Percentiles rank a stretch among this genome's conserved stretches.
Conservation (phyloP, 2,888 invertebrate genomes). For the Pammene aurita region DNA sequence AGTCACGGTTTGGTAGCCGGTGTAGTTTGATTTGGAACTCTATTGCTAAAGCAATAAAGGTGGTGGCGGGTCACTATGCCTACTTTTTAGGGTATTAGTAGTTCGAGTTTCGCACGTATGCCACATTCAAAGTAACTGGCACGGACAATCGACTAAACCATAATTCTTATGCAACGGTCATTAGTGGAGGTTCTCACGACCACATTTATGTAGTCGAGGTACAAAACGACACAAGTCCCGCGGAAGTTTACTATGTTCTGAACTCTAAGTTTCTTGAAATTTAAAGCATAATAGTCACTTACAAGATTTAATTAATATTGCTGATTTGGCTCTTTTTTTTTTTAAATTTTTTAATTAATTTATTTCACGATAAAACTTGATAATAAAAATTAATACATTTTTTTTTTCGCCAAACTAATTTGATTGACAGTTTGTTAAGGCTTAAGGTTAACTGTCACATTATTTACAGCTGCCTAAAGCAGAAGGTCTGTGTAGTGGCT, state of each 20-base stretch:
- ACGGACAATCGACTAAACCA: conserved; percentile 2
- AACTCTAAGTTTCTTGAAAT: not conserved
- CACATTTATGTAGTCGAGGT: not conserved
- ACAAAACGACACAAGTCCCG: not conserved
- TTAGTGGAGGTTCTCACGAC: conserved; percentile 18
- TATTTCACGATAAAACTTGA: too few species aligned
- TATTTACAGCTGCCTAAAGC: not conserved
- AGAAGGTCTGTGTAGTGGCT: not conserved
- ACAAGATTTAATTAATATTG: not conserved
- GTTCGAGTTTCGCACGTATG: not conserved
- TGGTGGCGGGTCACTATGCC: not conserved
- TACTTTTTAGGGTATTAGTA: not conserved
- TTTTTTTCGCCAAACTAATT: too few species aligned
- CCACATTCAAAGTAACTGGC: not conserved
- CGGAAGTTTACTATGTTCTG: not conserved
- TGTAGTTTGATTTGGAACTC: too few species aligned
- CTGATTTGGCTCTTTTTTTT: too few species aligned
- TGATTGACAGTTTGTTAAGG: too few species aligned
- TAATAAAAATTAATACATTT: too few species aligned
- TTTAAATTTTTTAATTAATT: too few species aligned
- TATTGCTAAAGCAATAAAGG: too few species aligned
- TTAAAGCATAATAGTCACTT: not conserved
- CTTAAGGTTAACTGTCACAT: not conserved
- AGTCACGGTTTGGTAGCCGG: too few species aligned
- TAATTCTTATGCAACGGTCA: conserved; percentile 12